These are phyloP conservation scores for Zosterops hypoxanthus DNA, from an alignment of 2,113 vertebrate genomes.

Conservation along the genomic window DNA sequence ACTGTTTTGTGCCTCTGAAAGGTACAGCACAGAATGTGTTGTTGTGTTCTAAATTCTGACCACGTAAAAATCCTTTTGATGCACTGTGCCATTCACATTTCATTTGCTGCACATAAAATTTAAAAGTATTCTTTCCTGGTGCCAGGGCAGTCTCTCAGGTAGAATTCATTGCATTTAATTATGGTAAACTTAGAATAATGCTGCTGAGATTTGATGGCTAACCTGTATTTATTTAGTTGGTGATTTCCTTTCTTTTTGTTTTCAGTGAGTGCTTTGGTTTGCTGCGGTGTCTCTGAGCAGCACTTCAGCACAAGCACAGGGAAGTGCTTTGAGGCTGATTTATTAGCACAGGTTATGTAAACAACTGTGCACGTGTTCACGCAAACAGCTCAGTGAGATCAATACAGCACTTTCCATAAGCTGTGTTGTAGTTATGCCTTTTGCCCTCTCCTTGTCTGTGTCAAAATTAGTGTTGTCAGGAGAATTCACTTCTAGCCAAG, in stretches of 20 bases:
- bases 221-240: not conserved
- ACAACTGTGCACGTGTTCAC: not conserved
- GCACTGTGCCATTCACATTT: too few species aligned
- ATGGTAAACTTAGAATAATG: not conserved
- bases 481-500: not conserved
- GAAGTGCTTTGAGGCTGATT: not conserved
- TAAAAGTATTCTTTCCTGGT: not conserved
- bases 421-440: not conserved
- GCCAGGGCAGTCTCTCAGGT: not conserved
- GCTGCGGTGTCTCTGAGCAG: not conserved
- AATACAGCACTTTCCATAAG: not conserved
- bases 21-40: not conserved
- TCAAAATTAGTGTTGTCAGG: not conserved
- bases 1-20: not conserved
- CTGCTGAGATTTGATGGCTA: not conserved
- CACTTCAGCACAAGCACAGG: not conserved
- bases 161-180: not conserved
- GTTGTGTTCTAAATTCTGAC: not conserved
- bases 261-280: not conserved
- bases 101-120: not conserved
- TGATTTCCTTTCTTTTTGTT: not conserved
- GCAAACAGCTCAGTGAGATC: not conserved
- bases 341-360: not conserved
- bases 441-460: not conserved
- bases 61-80: not conserved